phyloP scores from a whole-genome alignment of 2,888 invertebrate species.

The Lepidocyrtoides sp. region DNA sequence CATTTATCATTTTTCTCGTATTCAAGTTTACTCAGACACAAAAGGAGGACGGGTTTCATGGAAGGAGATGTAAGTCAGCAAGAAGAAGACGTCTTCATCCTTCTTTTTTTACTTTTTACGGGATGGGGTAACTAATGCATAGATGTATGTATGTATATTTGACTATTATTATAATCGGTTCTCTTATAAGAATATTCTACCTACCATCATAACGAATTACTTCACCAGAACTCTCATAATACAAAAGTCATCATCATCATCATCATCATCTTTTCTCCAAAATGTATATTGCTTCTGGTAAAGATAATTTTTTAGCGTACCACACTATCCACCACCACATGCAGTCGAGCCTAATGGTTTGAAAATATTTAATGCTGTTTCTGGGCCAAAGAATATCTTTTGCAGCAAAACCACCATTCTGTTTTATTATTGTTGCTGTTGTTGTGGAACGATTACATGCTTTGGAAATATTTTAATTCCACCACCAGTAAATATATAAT shows the following conservation, averaged over 20 bases:
- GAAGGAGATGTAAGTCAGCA: conserved; percentile 65
- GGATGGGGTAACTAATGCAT: conserved; percentile 55
- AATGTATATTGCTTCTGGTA: conserved; percentile 43
- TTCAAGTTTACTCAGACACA: conserved; percentile 65
- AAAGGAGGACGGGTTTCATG: conserved; percentile 63
- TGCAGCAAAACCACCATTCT: conserved; percentile 58
- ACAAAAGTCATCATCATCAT: conserved; percentile 5
- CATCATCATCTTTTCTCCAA: conserved; percentile 7
- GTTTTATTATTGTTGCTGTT: conserved; percentile 29
- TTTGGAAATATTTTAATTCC: conserved; percentile 44
- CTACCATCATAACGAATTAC: not conserved
- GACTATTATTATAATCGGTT: not conserved
- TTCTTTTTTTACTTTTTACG: conserved; percentile 44
- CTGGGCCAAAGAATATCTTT: conserved; percentile 78
- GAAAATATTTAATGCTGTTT: conserved; percentile 85
- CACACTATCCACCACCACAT: conserved; percentile 56
- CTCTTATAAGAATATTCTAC: not conserved
- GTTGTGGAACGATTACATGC: conserved; percentile 53
- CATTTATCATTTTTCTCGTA: conserved; percentile 77
- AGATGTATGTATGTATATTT: not conserved
- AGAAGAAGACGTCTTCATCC: conserved; percentile 60
- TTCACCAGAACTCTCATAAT: conserved; percentile 18
- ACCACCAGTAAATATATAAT: conserved; percentile 2
- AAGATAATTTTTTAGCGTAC: conserved; percentile 65
- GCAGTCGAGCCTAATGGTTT: conserved; percentile 82